phyloP scores from a whole-genome alignment of 2,797 vertebrate species.

The Gouania willdenowi region DNA sequence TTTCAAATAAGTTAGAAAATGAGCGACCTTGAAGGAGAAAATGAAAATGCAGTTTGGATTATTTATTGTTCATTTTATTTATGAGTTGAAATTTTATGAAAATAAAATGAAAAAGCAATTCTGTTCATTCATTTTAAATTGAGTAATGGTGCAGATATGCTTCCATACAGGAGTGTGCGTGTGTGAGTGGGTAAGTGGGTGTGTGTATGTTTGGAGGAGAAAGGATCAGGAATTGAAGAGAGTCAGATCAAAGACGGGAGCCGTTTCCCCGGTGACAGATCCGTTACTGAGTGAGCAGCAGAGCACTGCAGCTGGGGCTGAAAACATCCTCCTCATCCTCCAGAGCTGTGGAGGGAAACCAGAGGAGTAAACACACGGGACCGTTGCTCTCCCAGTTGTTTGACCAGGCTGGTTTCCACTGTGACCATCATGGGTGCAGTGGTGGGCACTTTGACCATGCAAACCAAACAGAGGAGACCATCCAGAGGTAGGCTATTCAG shows the following conservation, averaged over 20 bases:
- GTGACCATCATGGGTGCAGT: slow-evolving; percentile 90
- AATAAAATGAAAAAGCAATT: no score
- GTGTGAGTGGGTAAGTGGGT: slow-evolving; percentile 26
- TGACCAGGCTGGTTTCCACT: slow-evolving; percentile 62
- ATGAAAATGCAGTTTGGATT: no score
- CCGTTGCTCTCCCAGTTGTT: slow-evolving; percentile 49
- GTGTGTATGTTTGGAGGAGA: slow-evolving; percentile 34
- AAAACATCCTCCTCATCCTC: background rate
- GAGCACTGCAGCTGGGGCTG: slow-evolving; percentile 15
- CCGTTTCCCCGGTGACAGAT: slow-evolving; percentile 23
- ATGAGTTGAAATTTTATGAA: no score
- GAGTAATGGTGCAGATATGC: no score
- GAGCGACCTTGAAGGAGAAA: no score
- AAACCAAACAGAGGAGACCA: slow-evolving; percentile 94
- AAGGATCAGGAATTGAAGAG: slow-evolving; percentile 51
- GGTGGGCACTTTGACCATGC: slow-evolving; percentile 96
- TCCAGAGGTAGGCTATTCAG: slow-evolving; percentile 92
- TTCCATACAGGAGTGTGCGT: no score
- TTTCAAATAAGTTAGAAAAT: no score
- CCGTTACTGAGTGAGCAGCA: slow-evolving; percentile 20
- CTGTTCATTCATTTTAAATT: no score
- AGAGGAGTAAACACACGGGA: slow-evolving; percentile 36
- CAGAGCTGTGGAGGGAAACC: slow-evolving; percentile 19
- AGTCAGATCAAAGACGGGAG: slow-evolving; percentile 27
- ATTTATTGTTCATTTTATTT: no score